phyloP scores from a whole-genome alignment of 2,113 vertebrate species.

The human (Homo sapiens) region GRCh38 chrX:16127501-16128000 shows the following conservation, averaged over 20 bases:
- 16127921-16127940: constrained; percentile 10
- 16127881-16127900: background rate
- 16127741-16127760: background rate
- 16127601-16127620: background rate
- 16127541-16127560: background rate
- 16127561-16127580: background rate
- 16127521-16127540: background rate
- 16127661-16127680: background rate
- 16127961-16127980: background rate
- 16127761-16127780: background rate
- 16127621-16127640: background rate
- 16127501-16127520: background rate
- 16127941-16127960: constrained; percentile 15
- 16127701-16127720: background rate
- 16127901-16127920: background rate
- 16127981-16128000: background rate
- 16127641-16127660: background rate
- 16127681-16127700: background rate
- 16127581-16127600: background rate
- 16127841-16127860: background rate
- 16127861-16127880: background rate
- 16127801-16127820: background rate
- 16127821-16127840: constrained; percentile 2
- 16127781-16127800: constrained; percentile 6
- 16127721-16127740: constrained; percentile 10